Conservation (phyloP, 1,140 invertebrate species). For the Rhynchophorus ferrugineus region DNA sequence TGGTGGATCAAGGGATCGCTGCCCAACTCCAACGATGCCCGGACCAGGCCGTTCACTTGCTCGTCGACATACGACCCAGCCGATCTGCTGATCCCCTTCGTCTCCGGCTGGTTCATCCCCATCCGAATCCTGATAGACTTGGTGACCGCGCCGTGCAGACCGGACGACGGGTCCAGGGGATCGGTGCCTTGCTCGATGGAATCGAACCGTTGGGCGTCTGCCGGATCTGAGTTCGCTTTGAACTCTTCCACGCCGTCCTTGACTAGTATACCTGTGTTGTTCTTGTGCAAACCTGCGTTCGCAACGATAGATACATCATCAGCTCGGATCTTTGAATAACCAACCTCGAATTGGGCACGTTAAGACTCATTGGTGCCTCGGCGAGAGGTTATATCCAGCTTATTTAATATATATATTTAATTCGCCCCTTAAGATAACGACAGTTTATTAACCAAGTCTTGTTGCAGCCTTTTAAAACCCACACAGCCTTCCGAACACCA, state of each 20-base stretch:
- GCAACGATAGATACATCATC: too few species aligned
- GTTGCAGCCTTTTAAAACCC: too few species aligned
- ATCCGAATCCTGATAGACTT: constrained; percentile 9
- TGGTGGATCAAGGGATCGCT: constrained; percentile 27
- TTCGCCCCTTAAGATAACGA: too few species aligned
- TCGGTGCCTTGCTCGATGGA: constrained; percentile 27
- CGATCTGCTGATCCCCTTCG: constrained; percentile 25
- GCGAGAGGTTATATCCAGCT: too few species aligned
- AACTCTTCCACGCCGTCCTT: constrained; percentile 12
- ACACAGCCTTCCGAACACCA: too few species aligned
- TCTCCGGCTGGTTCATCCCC: too few species aligned
- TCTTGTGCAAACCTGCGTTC: too few species aligned
- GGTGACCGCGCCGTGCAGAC: constrained; percentile 9
- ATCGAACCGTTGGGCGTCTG: neutral
- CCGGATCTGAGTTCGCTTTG: neutral
- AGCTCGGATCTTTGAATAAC: too few species aligned
- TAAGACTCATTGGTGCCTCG: too few species aligned
- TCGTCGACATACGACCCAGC: constrained; percentile 28
- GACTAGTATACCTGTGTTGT: neutral
- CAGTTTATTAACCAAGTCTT: too few species aligned
- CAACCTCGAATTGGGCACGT: too few species aligned
- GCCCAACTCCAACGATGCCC: constrained; percentile 16
- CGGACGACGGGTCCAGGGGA: constrained; percentile 22
- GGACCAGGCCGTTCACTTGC: constrained; percentile 8
- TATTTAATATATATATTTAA: too few species aligned